Conservation (phyloP, 2,888 invertebrate genomes). For the Melieria omissa region DNA sequence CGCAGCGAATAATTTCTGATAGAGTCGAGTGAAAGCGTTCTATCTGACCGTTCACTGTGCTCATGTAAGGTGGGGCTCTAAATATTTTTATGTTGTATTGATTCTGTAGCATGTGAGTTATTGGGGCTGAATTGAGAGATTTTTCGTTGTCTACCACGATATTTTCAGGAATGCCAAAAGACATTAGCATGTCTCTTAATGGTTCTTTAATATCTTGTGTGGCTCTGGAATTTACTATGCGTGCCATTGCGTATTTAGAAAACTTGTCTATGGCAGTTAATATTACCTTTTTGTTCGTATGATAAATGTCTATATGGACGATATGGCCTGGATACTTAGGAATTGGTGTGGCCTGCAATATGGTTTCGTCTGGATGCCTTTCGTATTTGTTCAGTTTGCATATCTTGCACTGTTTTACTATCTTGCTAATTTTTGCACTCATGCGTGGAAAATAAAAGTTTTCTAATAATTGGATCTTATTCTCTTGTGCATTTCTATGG, state of each 20-base stretch:
- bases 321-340: constrained; percentile 18
- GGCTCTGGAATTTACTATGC: constrained; percentile 25
- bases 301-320: constrained; percentile 6
- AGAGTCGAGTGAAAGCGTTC: no score
- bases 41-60: no score
- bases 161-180: constrained; percentile 24
- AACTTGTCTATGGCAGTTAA: constrained; percentile 32
- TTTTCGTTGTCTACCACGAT: constrained; percentile 29
- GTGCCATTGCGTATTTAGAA: constrained; percentile 23
- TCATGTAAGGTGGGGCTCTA: no score
- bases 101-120: no score
- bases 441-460: constrained; percentile 32
- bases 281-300: constrained; percentile 27
- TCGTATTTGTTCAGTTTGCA: constrained; percentile 35
- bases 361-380: constrained; percentile 11
- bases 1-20: no score
- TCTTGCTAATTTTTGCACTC: constrained; percentile 19
- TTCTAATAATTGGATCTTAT: constrained; percentile 18
- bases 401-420: constrained; percentile 20
- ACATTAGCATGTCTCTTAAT: constrained; percentile 27
- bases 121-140: no score
- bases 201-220: constrained; percentile 24
- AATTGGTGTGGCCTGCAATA: constrained; percentile 25
- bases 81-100: no score
- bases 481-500: constrained; percentile 24